These are phyloP conservation scores for Sycophila sp. DNA, from an alignment of 1,140 invertebrate species.

Conservation along the genomic window DNA sequence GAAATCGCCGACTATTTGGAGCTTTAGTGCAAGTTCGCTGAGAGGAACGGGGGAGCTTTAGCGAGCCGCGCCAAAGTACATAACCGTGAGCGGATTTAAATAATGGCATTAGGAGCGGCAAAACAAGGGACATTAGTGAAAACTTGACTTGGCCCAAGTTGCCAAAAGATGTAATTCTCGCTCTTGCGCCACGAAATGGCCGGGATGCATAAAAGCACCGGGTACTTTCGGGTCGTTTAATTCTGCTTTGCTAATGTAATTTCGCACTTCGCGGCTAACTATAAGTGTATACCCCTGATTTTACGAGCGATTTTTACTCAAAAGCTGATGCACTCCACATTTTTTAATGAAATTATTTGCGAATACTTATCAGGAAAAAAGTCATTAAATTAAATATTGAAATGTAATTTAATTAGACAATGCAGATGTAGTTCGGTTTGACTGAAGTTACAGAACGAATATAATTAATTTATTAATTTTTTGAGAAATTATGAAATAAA, in stretches of 20 bases:
- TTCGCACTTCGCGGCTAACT: constrained; percentile 10
- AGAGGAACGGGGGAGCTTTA: too few species aligned
- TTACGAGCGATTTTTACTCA: neutral
- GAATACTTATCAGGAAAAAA: neutral
- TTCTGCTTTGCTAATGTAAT: constrained; percentile 48
- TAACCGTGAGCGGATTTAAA: constrained; percentile 49
- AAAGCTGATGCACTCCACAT: neutral
- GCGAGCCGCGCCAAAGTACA: constrained; percentile 29
- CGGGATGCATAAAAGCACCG: constrained; percentile 46
- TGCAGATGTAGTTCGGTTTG: too few species aligned
- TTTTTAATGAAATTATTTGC: constrained; percentile 20
- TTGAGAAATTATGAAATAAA: constrained; percentile 19
- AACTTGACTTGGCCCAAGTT: constrained; percentile 58
- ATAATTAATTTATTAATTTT: too few species aligned
- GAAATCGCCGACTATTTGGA: too few species aligned
- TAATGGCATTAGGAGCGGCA: constrained; percentile 52
- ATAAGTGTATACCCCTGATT: neutral
- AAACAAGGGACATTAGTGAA: constrained; percentile 65
- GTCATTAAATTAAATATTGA: too few species aligned
- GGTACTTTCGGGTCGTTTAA: constrained; percentile 44
- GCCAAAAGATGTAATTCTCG: constrained; percentile 43
- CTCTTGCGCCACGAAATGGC: constrained; percentile 44
- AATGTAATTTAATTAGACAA: too few species aligned
- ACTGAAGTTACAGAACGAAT: too few species aligned
- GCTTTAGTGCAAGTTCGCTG: too few species aligned